phyloP scores from a whole-genome alignment of 2,888 invertebrate genomes.

The Pinctada fucata region DNA sequence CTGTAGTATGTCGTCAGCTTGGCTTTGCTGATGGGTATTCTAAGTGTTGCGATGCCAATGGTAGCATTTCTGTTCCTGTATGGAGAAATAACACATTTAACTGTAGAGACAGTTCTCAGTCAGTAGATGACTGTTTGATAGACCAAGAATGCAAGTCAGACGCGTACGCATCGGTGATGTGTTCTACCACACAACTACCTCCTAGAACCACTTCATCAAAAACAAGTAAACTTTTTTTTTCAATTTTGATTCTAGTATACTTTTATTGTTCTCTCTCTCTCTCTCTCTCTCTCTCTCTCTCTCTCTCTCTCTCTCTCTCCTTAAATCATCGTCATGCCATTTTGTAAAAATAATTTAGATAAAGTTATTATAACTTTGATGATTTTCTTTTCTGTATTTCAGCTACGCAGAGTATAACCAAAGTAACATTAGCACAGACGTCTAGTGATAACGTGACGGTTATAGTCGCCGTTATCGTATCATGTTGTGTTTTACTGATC shows the following conservation, averaged over 20 bases:
- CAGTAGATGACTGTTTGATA: conserved; percentile 14
- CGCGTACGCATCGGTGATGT: conserved; percentile 52
- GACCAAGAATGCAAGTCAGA: conserved; percentile 43
- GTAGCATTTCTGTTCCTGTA: conserved; percentile 31
- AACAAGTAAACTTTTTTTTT: not conserved
- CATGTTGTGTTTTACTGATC: conserved; percentile 37
- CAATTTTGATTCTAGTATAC: not conserved
- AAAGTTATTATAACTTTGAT: too few species aligned
- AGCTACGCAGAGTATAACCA: too few species aligned
- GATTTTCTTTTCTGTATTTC: too few species aligned
- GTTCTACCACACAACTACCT: conserved; percentile 23
- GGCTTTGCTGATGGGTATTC: conserved; percentile 73
- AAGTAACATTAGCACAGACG: too few species aligned
- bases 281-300: not conserved
- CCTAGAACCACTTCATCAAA: not conserved
- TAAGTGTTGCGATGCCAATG: conserved; percentile 56
- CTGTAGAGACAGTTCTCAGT: conserved; percentile 62
- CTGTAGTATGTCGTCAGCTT: conserved; percentile 73
- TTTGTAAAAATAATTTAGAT: too few species aligned
- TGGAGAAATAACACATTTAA: conserved; percentile 59
- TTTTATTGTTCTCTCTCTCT: not conserved
- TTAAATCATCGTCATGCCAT: too few species aligned
- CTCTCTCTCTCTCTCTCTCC: too few species aligned
- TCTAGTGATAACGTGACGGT: conserved; percentile 21
- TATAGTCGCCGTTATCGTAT: conserved; percentile 43